Evolutionary conservation across 2,888 invertebrate genomes (phyloP), one percentile per base, ranked within the genome.

Genomic region (Camponotus fellah): DNA sequence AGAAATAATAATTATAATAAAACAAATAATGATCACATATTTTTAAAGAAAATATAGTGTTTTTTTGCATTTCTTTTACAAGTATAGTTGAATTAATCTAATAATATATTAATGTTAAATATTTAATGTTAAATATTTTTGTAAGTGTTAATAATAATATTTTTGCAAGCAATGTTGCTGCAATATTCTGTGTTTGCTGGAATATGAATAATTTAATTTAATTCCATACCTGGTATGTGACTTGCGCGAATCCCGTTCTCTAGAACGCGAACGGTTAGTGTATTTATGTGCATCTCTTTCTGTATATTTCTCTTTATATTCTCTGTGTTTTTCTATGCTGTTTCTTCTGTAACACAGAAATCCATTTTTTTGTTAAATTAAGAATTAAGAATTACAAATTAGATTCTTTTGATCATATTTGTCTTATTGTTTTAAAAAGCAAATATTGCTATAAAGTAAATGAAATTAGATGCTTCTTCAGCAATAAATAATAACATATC

Each of bases 221-320:
- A 10, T 65, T 62, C 3, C 9, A 53, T 83, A 89, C 87, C 82
- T 86, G 3, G 81, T 64, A 82, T 71, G 46, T 40, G 81, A 85
- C 12, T 75, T 64, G 4, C 69, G 62, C 40, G 64, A 12, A 10
- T 86, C 81, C 26, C 84, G 60, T 5, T 87, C 87, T 43, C 82
- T 68, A 9, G 87, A 87, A 69, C 64, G 75, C 0, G 89, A 87
- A 68, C 74, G 79, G 68, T 77, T 71, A 21, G 17, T 66, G 62
- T 53, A 17, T 46, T 34, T 82, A 37, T 34, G 74, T 6, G 34
- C 65, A 26, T 71, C 75, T 60, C 62, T 37, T 10, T 80, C 75
- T 37, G 66, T 62, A 58, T 72, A 72, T 37, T 66, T 85, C 0
- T 85, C 64, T 64, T 43, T 85, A 26, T 71, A 26, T 0, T 86